Base-by-base conservation (phyloP, 2,113 vertebrate genomes). In the Chloroceryle aenea region DNA sequence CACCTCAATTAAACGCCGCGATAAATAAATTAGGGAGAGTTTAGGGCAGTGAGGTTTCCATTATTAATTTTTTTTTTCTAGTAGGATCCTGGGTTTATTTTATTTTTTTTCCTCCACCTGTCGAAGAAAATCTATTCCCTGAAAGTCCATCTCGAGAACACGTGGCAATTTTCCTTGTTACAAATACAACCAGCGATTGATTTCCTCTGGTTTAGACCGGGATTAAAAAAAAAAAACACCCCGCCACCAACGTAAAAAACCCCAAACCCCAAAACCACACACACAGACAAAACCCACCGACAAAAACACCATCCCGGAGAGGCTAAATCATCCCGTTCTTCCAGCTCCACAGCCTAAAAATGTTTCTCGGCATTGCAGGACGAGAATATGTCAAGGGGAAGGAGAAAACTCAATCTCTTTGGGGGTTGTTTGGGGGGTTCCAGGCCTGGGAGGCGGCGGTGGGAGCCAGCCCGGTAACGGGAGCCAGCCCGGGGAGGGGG, bases 321-420 rank as follows among this genome's bases (percentile, higher is more conserved):
- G 25, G 10, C 25, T 50, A 50, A 50, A 50, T 50, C 48, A 50
- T 48, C 16, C 32, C 58, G 58, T 68, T 59, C 71, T 81, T 66
- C 66, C 38, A 62, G 30, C 61, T 69, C 76, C 36, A 76, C 74
- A 25, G n/a, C 53, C 94, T 68, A 67, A 94, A 92, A 95, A 83
- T 66, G 72, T 75, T 93, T 79, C 82, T 59, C 66, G 4, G 64
- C 81, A 5, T 58, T 14, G 48, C 89, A 69, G 53, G 62, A 62
- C 63, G 81, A 81, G 69, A 40, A 48, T n/a, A 42, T 30, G 36
- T 75, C 85, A 74, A 47, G 45, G 68, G n/a, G 19, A 18, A 75
- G 55, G 34, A 68, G 43, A 72, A 84, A 96, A 96, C 89, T 88
- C 78, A 8, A 81, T 81, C n/a, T 55, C 45, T 87, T 88, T 50